Evolutionary conservation across 2,113 vertebrate genomes (phyloP), one percentile per base, ranked within the genome.

Genomic region (Synchiropus splendidus): DNA sequence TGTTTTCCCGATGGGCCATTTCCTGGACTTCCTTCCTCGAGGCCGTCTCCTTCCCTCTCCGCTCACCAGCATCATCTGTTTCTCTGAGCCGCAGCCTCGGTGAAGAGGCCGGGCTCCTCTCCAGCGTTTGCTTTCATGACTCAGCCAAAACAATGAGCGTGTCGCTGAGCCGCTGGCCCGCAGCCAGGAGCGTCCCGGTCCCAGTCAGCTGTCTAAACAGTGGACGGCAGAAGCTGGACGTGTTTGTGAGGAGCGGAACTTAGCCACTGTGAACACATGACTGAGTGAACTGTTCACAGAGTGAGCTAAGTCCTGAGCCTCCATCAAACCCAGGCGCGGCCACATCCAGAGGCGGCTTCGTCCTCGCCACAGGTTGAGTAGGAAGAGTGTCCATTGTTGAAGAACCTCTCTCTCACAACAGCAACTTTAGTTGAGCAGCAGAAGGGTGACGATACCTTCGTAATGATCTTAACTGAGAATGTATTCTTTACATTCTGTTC

Each of bases 211-310:
- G 61, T 57, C 11, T 18, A 1, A 32, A 37, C 21, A 42, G 38
- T 2, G 18, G 36, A 4, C 2, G 10, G 16, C 31, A 14, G 46
- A 42, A 14, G 65, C 31, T 34, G 78, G 12, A 45, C 13, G 47
- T 10, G 66, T 63, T 81, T 78, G 83, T 66, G 79, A 85, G 81
- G 70, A 77, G 86, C 86, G 86, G 87, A 89, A 89, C 87, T 89
- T 89, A 89, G 87, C 86, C 87, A 89, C 87, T 89, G 87, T 89
- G 87, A 89, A 89, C 87, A 89, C 67, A 62, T 67, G 65, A 40
- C 62, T 75, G 51, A 70, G 62, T 78, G 72, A 82, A 82, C 85
- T 89, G 87, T 88, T 89, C 87, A 89, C 87, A 65, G 75, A 88
- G 82, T 67, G 59, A 86, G 83, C 87, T 79, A 89, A 89, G 87